phyloP scores from a whole-genome alignment of 92 coral and sea anemone species.

The Parazoanthus atlanticus region DNA sequence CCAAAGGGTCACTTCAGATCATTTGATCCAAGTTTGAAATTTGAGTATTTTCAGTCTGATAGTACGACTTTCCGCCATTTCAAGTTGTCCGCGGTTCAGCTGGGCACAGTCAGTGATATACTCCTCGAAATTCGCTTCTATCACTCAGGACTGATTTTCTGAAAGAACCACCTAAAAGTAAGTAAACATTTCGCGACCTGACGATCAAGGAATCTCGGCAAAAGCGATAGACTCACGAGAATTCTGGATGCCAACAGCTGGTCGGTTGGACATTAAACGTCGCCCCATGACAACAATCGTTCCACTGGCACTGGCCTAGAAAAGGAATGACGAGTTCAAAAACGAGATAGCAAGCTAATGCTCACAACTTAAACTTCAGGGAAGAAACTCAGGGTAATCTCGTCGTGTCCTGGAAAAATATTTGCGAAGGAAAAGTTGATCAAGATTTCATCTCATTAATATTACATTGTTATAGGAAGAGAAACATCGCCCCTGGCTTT shows the following conservation, averaged over 20 bases:
- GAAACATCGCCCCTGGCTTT: background rate
- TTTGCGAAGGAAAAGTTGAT: constrained; percentile 1
- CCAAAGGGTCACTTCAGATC: background rate
- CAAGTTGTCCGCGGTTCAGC: constrained; percentile 8
- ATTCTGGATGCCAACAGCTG: constrained; percentile 33
- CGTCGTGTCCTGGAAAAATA: constrained; percentile 7
- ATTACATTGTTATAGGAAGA: constrained; percentile 12
- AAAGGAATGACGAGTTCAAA: background rate
- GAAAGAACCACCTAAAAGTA: background rate
- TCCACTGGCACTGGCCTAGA: background rate
- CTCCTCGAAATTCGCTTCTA: background rate
- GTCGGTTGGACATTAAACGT: constrained; percentile 6
- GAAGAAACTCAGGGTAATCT: background rate
- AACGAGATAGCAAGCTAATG: background rate
- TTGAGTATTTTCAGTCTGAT: constrained; percentile 7
- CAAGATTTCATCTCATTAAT: constrained; percentile 28
- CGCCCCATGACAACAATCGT: background rate
- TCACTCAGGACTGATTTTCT: background rate
- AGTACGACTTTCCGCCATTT: constrained; percentile 24
- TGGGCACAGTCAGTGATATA: background rate
- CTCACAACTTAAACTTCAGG: background rate
- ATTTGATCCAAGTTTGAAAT: constrained; percentile 35
- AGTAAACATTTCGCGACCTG: constrained; percentile 15
- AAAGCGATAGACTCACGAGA: background rate
- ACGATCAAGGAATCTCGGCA: constrained; percentile 38